Evolutionary conservation across 2,888 invertebrate genomes (phyloP).

Genomic region (Philaethria dido): DNA sequence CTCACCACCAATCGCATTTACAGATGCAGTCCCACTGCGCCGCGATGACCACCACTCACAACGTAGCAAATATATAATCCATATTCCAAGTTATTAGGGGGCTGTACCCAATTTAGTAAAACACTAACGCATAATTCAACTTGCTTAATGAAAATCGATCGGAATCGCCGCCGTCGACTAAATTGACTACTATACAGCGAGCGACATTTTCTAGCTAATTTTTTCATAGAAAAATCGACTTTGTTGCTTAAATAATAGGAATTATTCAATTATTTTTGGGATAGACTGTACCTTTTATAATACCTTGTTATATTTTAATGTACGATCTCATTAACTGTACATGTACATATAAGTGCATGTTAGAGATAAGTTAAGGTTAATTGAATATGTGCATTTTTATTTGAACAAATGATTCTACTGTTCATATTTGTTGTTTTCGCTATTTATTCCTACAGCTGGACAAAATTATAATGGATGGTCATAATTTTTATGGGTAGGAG

Average conservation of each 20-base stretch:
- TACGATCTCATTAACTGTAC: slow-evolving; percentile 37
- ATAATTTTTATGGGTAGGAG: too few relatives aligned
- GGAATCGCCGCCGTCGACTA: slow-evolving; percentile 51
- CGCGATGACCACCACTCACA: not conserved
- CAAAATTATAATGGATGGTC: not conserved
- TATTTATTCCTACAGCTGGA: not conserved
- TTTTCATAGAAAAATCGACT: slow-evolving; percentile 25
- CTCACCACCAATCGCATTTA: not conserved
- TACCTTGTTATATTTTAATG: slow-evolving; percentile 33
- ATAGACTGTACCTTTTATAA: slow-evolving; percentile 24
- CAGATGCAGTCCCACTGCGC: not conserved
- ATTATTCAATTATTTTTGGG: not conserved
- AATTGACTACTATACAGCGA: slow-evolving; percentile 50
- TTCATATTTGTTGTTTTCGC: not conserved
- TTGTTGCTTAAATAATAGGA: slow-evolving; percentile 12
- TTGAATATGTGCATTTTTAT: slow-evolving; percentile 36
- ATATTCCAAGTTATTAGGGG: slow-evolving; percentile 45
- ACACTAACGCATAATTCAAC: slow-evolving; percentile 53
- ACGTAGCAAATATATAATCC: slow-evolving; percentile 30
- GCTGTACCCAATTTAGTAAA: slow-evolving; percentile 54
- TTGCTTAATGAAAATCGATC: slow-evolving; percentile 57
- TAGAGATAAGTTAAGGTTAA: slow-evolving; percentile 32
- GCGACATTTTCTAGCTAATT: slow-evolving; percentile 29
- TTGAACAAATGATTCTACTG: slow-evolving; percentile 25
- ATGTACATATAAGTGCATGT: slow-evolving; percentile 33